These are phyloP conservation scores for Callocephalon fimbriatum DNA, from an alignment of 2,113 vertebrate genomes.

Conservation along the genomic window DNA sequence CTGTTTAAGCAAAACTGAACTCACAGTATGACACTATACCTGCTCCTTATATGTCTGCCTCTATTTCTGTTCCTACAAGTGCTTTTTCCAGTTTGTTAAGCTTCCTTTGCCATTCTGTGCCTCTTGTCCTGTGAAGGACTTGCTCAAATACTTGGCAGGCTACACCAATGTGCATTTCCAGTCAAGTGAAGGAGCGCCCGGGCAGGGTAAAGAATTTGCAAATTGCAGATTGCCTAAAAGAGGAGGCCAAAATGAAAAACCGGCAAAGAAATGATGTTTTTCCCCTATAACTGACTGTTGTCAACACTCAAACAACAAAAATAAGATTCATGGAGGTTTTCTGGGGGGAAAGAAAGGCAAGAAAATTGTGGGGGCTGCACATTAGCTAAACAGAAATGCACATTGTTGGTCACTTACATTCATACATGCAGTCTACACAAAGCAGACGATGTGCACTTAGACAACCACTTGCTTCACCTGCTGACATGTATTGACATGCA, in stretches of 20 bases:
- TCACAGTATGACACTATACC: neutral
- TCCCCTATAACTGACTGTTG: neutral
- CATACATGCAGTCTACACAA: neutral
- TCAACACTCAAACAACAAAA: neutral
- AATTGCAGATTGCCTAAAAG: neutral
- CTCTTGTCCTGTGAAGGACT: neutral
- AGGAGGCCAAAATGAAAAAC: neutral
- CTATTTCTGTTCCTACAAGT: neutral
- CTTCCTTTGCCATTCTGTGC: neutral
- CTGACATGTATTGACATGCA: neutral
- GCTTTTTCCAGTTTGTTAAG: neutral
- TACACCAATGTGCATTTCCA: neutral
- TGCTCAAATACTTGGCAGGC: neutral
- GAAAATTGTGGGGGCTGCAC: neutral
- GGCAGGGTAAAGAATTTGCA: neutral
- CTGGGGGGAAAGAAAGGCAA: neutral
- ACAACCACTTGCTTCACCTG: neutral
- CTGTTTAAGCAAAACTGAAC: neutral
- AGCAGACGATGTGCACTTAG: neutral
- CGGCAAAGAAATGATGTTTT: accelerated
- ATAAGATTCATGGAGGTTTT: neutral
- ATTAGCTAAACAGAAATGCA: neutral
- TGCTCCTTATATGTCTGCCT: accelerated
- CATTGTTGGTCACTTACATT: accelerated
- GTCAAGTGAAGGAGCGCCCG: neutral